These are phyloP conservation scores for Echinarachnius parma DNA, from an alignment of 53 echinoderm and acorn worm species.

Conservation along the genomic window DNA sequence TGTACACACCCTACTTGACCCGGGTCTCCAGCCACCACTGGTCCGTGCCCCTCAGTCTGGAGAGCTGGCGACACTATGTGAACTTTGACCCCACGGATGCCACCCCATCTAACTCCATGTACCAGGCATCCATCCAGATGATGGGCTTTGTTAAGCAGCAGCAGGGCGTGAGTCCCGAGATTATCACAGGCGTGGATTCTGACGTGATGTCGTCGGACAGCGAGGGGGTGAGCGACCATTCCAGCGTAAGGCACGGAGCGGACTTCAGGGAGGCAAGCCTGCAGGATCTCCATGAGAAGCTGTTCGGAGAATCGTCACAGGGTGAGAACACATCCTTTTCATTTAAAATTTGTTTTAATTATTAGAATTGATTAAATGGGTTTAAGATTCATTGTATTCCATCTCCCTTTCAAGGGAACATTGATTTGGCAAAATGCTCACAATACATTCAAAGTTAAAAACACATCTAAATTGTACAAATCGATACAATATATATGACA, in stretches of 20 bases:
- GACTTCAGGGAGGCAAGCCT: conserved; percentile 26
- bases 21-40: conserved; percentile 38
- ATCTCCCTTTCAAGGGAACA: too few species aligned
- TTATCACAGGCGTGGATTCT: conserved; percentile 27
- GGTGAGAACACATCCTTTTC: too few species aligned
- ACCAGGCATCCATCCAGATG: conserved; percentile 49
- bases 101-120: conserved; percentile 37
- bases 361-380: too few species aligned
- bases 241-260: conserved; percentile 17
- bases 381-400: too few species aligned
- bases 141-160: conserved; percentile 47
- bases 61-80: conserved; percentile 47
- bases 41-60: conserved; percentile 42
- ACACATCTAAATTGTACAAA: too few species aligned
- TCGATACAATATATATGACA: too few species aligned
- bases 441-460: too few species aligned
- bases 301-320: conserved; percentile 25
- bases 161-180: conserved; percentile 48
- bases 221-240: conserved; percentile 33
- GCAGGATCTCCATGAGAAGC: conserved; percentile 37
- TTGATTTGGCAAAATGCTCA: too few species aligned
- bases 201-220: conserved; percentile 30
- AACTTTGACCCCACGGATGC: conserved; percentile 40
- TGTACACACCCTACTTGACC: conserved; percentile 29
- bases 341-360: too few species aligned